Percentiles rank a stretch among this genome's conserved stretches.
Conservation (phyloP, 2,797 vertebrate species). For the Potorous gilbertii region DNA sequence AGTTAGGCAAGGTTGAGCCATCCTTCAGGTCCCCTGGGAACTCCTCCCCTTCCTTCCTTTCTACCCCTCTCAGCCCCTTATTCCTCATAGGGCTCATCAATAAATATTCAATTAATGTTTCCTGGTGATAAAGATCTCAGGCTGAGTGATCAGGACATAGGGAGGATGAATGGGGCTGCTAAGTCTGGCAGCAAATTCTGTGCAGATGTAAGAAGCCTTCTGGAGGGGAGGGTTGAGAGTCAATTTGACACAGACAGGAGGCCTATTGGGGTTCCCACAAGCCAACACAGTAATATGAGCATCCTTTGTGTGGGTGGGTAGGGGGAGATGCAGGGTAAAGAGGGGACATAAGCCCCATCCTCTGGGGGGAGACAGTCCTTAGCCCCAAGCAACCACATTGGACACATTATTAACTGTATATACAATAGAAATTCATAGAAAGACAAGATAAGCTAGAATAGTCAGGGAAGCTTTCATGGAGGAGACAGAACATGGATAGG, state of each 20-base stretch:
- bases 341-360: not conserved
- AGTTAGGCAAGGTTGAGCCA: not conserved
- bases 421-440: not conserved
- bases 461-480: not conserved
- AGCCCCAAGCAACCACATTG: not conserved
- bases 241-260: not conserved
- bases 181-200: slow-evolving; percentile 70
- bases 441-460: not conserved
- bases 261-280: not conserved
- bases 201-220: slow-evolving; percentile 67
- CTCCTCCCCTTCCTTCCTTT: slow-evolving; percentile 27
- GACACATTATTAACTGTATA: not conserved
- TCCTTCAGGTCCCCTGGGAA: not conserved
- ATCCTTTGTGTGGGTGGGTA: not conserved
- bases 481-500: not conserved
- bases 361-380: not conserved
- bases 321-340: not conserved
- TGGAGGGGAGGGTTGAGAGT: slow-evolving; percentile 48
- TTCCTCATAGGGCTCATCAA: slow-evolving; percentile 49
- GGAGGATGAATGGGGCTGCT: not conserved
- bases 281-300: not conserved
- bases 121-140: slow-evolving; percentile 72
- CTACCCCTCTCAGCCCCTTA: not conserved
- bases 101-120: slow-evolving; percentile 79
- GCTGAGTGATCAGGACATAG: slow-evolving; percentile 62